Conservation (phyloP, 2,888 invertebrate genomes). For the Scaptomyza reducta region DNA sequence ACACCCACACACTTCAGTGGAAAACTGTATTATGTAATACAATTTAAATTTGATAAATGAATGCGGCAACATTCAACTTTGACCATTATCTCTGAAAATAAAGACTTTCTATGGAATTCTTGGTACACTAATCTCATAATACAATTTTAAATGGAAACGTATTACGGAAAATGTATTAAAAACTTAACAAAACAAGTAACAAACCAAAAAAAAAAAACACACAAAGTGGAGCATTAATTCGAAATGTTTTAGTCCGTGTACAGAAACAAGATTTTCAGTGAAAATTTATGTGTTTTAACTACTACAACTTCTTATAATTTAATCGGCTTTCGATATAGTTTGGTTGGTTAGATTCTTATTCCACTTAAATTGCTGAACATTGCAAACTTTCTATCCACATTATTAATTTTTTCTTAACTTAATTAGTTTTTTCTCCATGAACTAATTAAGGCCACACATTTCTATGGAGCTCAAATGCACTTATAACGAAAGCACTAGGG, state of each 20-base stretch:
- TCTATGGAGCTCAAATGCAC: background rate
- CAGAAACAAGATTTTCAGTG: too few relatives aligned
- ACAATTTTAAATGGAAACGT: background rate
- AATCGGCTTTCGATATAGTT: too few relatives aligned
- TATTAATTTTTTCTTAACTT: too few relatives aligned
- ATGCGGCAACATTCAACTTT: constrained; percentile 56
- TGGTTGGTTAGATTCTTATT: too few relatives aligned
- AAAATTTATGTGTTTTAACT: too few relatives aligned
- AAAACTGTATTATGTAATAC: constrained; percentile 51
- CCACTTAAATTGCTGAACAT: too few relatives aligned
- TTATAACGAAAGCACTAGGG: background rate
- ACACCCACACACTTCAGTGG: constrained; percentile 10
- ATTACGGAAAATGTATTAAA: background rate
- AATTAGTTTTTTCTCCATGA: too few relatives aligned
- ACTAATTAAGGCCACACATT: background rate
- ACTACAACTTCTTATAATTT: too few relatives aligned
- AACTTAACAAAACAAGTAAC: background rate
- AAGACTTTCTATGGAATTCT: background rate
- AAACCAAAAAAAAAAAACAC: background rate
- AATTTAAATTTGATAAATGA: constrained; percentile 69
- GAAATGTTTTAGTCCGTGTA: too few relatives aligned
- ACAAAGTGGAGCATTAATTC: too few relatives aligned
- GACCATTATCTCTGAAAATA: constrained; percentile 31
- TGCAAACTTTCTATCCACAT: too few relatives aligned
- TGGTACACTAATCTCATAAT: background rate